Evolutionary conservation across 2,113 vertebrate species (phyloP).

Genomic region (Pipa parva): DNA sequence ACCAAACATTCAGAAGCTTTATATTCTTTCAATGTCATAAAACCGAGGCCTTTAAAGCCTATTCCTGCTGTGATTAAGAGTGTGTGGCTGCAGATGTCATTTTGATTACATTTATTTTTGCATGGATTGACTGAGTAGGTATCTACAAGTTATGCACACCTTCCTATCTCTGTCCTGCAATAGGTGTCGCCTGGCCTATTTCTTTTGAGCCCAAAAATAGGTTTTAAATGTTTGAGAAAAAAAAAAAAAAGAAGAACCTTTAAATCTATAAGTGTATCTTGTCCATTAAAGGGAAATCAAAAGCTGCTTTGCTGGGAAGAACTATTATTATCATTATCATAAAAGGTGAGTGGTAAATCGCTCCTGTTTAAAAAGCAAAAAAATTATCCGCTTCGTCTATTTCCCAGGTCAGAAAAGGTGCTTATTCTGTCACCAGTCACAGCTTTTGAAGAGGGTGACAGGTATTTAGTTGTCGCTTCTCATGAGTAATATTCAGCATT

Average conservation of each 20-base stretch:
- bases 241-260: too few relatives aligned
- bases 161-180: too few relatives aligned
- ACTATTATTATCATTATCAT: constrained; percentile 44
- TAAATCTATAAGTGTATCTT: constrained; percentile 32
- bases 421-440: constrained; percentile 72
- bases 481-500: constrained; percentile 85
- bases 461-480: constrained; percentile 86
- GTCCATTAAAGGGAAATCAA: constrained; percentile 32
- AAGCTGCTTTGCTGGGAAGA: constrained; percentile 29
- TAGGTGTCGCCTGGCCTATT: too few relatives aligned
- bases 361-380: constrained; percentile 76
- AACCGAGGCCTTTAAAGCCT: too few relatives aligned
- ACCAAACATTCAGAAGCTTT: too few relatives aligned
- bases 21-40: too few relatives aligned
- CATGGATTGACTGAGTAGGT: too few relatives aligned
- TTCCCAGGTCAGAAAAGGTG: constrained; percentile 74
- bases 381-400: constrained; percentile 60
- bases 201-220: background rate
- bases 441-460: constrained; percentile 77
- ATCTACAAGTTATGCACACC: too few relatives aligned
- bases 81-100: too few relatives aligned
- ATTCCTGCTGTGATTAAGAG: too few relatives aligned
- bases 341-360: constrained; percentile 63
- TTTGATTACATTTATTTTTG: background rate
- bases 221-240: constrained; percentile 16